Evolutionary conservation across 2,113 vertebrate genomes (phyloP).

Genomic region (Siphamia tubifer): DNA sequence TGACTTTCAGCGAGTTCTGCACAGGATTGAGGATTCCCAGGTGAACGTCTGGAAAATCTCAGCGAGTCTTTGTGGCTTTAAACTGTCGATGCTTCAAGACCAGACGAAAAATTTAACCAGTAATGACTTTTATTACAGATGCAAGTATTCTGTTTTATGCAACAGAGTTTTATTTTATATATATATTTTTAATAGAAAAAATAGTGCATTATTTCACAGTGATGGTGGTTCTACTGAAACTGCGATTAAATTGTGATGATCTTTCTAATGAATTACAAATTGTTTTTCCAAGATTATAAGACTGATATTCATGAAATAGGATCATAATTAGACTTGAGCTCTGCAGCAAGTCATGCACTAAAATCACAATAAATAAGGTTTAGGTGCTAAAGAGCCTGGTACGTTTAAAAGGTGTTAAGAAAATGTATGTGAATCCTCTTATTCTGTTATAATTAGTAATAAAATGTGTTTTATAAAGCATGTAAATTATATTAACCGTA

Average conservation of each 20-base stretch:
- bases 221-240: not conserved
- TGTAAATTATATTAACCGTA: too few species aligned
- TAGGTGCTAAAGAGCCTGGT: too few species aligned
- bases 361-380: too few species aligned
- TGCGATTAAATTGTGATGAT: not conserved
- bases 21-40: conserved; percentile 30
- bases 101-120: not conserved
- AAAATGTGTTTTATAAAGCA: too few species aligned
- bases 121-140: not conserved
- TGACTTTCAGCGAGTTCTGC: conserved; percentile 19
- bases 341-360: too few species aligned
- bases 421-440: too few species aligned
- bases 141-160: not conserved
- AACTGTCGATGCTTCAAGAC: not conserved
- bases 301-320: too few species aligned
- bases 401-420: too few species aligned
- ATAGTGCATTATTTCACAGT: not conserved
- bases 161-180: not conserved
- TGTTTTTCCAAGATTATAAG: not conserved
- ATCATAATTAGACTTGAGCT: too few species aligned
- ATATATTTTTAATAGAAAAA: not conserved
- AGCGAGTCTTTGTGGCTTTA: conserved; percentile 21
- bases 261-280: not conserved
- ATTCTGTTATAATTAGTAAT: too few species aligned
- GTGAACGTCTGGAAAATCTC: conserved; percentile 18